These are phyloP conservation scores for Sylvietta virens DNA, from an alignment of 2,113 vertebrate genomes.

Conservation along the genomic window DNA sequence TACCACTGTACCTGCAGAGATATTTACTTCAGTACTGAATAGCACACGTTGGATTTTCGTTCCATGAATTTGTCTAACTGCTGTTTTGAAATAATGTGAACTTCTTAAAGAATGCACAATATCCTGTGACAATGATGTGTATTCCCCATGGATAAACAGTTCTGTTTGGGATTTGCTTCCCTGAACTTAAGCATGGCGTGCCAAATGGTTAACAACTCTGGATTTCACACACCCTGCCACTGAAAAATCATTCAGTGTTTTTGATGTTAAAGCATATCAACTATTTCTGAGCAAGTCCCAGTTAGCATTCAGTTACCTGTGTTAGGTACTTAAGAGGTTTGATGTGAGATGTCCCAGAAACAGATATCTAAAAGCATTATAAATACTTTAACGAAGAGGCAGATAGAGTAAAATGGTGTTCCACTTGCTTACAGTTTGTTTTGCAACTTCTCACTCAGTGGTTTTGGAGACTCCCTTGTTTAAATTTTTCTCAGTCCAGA, in stretches of 20 bases:
- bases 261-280: not conserved
- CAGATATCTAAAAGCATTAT: not conserved
- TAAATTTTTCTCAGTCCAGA: not conserved
- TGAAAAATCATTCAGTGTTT: not conserved
- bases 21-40: not conserved
- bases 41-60: not conserved
- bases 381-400: not conserved
- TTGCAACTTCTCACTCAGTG: not conserved
- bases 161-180: not conserved
- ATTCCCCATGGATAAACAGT: not conserved
- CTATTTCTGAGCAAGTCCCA: not conserved
- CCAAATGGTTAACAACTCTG: not conserved
- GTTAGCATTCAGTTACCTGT: not conserved
- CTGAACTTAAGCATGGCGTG: not conserved
- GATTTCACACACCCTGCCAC: not conserved
- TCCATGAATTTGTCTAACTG: not conserved
- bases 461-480: not conserved
- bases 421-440: not conserved
- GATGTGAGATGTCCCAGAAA: not conserved
- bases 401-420: not conserved
- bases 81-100: not conserved
- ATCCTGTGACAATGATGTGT: not conserved
- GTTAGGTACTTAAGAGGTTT: not conserved
- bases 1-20: rapidly evolving
- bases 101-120: not conserved